These are phyloP conservation scores for Macrotrachela quadricornifera DNA, from an alignment of 1,140 invertebrate genomes.

Conservation along the genomic window DNA sequence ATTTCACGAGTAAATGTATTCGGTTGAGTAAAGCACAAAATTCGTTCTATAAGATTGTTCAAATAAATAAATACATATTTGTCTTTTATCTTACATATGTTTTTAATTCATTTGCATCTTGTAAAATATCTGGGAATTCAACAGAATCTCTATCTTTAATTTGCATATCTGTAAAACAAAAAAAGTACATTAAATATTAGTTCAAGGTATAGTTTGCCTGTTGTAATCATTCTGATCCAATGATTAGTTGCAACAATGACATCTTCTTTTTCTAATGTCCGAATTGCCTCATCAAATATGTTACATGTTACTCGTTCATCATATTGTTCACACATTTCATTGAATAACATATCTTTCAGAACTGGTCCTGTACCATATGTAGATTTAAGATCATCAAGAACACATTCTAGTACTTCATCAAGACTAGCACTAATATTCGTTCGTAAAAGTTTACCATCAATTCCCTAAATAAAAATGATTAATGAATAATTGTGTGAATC, in stretches of 20 bases:
- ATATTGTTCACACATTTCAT: conserved; percentile 1
- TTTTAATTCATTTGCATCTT: no score
- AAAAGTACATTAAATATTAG: neutral
- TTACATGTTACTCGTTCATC: conserved; percentile 5
- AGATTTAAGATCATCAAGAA: no score
- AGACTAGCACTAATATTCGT: conserved; percentile 47
- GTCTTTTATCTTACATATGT: no score
- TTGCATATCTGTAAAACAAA: no score
- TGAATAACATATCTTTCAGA: conserved; percentile 4
- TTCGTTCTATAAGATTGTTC: no score
- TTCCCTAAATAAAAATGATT: conserved; percentile 34
- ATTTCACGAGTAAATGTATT: no score
- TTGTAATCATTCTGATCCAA: conserved; percentile 1
- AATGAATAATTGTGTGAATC: no score
- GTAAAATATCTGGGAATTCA: no score
- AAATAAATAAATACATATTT: no score
- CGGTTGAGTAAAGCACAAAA: no score
- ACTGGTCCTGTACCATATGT: conserved; percentile 14
- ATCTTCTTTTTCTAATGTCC: conserved; percentile 5
- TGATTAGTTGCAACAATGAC: conserved; percentile 6
- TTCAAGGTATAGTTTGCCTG: neutral
- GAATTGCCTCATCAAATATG: conserved; percentile 1
- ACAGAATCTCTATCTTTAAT: no score
- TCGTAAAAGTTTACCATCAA: conserved; percentile 58
- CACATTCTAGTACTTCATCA: conserved; percentile 40